Percentiles rank a stretch among this genome's conserved stretches.
These are phyloP conservation scores for Athalia cordata DNA, from an alignment of 2,888 invertebrate species.

Conservation along the genomic window DNA sequence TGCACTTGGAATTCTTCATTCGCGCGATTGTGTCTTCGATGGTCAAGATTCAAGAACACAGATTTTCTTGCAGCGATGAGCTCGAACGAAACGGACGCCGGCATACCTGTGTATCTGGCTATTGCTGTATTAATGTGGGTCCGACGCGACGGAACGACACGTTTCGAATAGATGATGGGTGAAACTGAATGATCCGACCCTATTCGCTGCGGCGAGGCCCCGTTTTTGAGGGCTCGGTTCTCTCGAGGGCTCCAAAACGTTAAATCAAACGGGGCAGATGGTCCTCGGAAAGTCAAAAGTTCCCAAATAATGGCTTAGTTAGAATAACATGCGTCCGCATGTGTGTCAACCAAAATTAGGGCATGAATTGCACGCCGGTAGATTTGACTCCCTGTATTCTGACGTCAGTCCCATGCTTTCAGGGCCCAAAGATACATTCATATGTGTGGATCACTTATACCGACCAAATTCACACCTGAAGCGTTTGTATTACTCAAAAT, in stretches of 20 bases:
- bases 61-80: no score
- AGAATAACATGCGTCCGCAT: slow-evolving; percentile 60
- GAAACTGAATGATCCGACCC: not conserved
- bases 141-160: no score
- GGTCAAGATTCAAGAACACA: no score
- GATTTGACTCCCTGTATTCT: not conserved
- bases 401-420: not conserved
- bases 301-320: slow-evolving; percentile 65
- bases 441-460: not conserved
- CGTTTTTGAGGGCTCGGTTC: slow-evolving; percentile 23
- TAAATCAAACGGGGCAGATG: slow-evolving; percentile 64
- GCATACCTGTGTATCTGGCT: no score
- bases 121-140: no score
- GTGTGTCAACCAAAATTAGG: slow-evolving; percentile 37
- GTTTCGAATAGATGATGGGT: not conserved
- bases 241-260: slow-evolving; percentile 39
- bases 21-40: no score
- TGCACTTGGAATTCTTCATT: no score
- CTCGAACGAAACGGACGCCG: no score
- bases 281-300: slow-evolving; percentile 68
- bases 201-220: no score
- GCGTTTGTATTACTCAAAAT: no score
- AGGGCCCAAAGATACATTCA: not conserved
- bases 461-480: no score
- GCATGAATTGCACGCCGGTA: slow-evolving; percentile 3